Percentiles rank a stretch among this genome's conserved stretches.
phyloP scores from a whole-genome alignment of 2,888 invertebrate species.

The Muscina levida region DNA sequence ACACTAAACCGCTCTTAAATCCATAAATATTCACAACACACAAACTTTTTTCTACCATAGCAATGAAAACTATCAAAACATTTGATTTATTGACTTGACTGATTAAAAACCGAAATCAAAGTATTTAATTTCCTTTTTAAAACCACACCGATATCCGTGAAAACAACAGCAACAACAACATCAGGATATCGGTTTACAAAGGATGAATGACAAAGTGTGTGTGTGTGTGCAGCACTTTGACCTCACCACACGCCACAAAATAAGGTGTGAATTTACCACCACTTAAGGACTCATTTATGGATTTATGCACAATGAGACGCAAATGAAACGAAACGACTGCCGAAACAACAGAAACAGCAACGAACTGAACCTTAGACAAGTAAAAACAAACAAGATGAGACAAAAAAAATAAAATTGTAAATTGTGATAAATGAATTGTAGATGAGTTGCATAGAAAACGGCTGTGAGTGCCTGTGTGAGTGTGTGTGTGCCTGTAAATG shows the following conservation, averaged over 20 bases:
- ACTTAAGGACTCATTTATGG: slow-evolving; percentile 64
- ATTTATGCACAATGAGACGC: slow-evolving; percentile 54
- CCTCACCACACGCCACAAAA: slow-evolving; percentile 16
- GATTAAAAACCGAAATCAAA: slow-evolving; percentile 53
- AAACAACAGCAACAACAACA: slow-evolving; percentile 12
- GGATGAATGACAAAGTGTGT: not conserved
- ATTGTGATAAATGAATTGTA: slow-evolving; percentile 71
- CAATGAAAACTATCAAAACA: slow-evolving; percentile 46
- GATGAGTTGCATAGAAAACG: slow-evolving; percentile 47
- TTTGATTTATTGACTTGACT: slow-evolving; percentile 64
- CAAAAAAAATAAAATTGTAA: slow-evolving; percentile 70
- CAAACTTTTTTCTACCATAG: too few species aligned
- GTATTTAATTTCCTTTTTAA: slow-evolving; percentile 61
- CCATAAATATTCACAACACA: too few species aligned
- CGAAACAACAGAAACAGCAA: not conserved
- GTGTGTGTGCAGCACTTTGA: not conserved
- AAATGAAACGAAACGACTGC: slow-evolving; percentile 15
- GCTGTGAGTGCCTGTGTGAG: not conserved
- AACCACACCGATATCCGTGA: slow-evolving; percentile 18
- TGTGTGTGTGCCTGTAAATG: not conserved
- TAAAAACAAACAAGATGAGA: slow-evolving; percentile 27
- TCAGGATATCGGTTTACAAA: slow-evolving; percentile 58
- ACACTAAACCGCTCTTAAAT: too few species aligned
- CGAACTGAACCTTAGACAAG: slow-evolving; percentile 2
- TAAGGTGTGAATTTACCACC: slow-evolving; percentile 66